Evolutionary conservation across 2,888 invertebrate species (phyloP).

Genomic region (Acleris cristana): DNA sequence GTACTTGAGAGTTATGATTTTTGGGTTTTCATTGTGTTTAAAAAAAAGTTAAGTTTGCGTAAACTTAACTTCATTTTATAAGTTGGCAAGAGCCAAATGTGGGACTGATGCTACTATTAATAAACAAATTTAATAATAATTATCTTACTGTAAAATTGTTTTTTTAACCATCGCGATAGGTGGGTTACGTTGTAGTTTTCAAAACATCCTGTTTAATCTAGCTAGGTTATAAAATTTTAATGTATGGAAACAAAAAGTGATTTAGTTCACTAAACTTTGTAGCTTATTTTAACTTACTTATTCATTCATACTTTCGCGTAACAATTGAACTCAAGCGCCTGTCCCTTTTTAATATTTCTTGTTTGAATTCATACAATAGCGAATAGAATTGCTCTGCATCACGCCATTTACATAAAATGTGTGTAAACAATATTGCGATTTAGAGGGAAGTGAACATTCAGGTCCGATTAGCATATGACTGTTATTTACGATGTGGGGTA

Average conservation of each 20-base stretch:
- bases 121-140: no score
- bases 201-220: no score
- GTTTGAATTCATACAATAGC: conserved; percentile 16
- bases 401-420: conserved; percentile 67
- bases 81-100: no score
- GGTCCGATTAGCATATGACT: conserved; percentile 53
- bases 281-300: no score
- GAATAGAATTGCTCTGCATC: conserved; percentile 3
- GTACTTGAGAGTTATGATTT: conserved; percentile 47
- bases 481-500: conserved; percentile 43
- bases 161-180: no score
- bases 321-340: not conserved
- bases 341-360: conserved; percentile 15
- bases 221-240: no score
- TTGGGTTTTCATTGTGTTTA: conserved; percentile 31
- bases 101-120: no score
- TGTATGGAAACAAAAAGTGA: no score
- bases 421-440: conserved; percentile 68
- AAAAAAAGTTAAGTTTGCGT: not conserved
- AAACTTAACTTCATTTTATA: no score
- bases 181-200: no score
- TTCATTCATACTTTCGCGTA: not conserved
- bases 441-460: conserved; percentile 72
- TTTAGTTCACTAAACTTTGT: no score
- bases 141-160: no score